Evolutionary conservation across 2,113 vertebrate genomes (phyloP), one percentile per base, ranked within the genome.

Genomic region (Macaca mulatta): DNA sequence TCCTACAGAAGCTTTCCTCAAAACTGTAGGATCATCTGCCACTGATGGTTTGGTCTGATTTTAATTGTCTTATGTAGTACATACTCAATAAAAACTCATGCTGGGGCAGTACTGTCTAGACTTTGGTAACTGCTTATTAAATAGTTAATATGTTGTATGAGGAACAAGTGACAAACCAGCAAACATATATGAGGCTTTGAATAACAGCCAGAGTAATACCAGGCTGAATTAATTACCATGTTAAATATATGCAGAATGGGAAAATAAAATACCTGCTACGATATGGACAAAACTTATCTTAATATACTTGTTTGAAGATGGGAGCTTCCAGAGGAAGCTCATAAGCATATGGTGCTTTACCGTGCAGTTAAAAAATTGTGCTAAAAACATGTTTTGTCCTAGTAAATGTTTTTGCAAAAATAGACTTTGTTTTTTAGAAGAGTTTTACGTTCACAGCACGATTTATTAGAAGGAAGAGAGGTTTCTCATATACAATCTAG

Each of bases 81-180:
- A 93, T 25, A 43, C 79, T 98, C 57, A 77, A 96, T 97, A 93
- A 96, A 96, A 78, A 97, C 96, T 87, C 83, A 98, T 96, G 40
- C 70, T 96, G 55, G 52, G 43, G 79, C 80, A 97, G 80, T 81
- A 79, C 43, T 97, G 96, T 97, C 77, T 92, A 94, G 88, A 96
- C 84, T 86, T 97, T 97, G 74, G 14, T 93, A 94, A 75, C 55
- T 95, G 69, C 22, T 94, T 96, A 98, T 97, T 97, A 98, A 98
- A 98, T 96, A 92, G 83, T 84, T 32, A 98, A 97, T 35, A 96
- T 90, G 90, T 72, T 97, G 70, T 85, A 92, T 48, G 97, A 96
- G 84, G 89, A 97, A 64, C 81, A 98, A 80, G 50, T 94, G 79
- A 82, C 96, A 98, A 97, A 96, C 96, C 93, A 97, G 45, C 86